Evolutionary conservation across 2,888 invertebrate genomes (phyloP).

Genomic region (Allacma fusca): DNA sequence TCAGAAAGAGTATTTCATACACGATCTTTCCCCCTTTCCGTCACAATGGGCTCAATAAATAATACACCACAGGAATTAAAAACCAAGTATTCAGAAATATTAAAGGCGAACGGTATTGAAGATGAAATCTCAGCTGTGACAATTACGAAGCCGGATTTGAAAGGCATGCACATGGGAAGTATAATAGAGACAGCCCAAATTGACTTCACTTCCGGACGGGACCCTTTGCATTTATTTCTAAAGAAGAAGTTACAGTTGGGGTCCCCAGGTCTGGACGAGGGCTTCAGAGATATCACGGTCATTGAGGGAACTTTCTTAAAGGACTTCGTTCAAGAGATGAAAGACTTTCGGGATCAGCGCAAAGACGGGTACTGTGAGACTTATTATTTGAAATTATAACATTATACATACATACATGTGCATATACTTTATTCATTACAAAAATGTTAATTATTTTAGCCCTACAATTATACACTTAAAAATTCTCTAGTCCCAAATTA

Average conservation of each 20-base stretch:
- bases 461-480: not conserved
- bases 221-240: constrained; percentile 6
- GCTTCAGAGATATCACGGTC: not conserved
- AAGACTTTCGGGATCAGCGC: not conserved
- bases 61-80: not conserved
- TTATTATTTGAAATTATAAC: not conserved
- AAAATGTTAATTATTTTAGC: too few species aligned
- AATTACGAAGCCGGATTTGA: constrained; percentile 22
- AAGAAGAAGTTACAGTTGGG: not conserved
- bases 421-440: too few species aligned
- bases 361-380: not conserved
- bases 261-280: not conserved
- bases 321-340: too few species aligned
- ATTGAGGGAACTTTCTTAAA: not conserved
- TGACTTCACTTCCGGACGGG: not conserved
- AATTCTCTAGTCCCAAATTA: not conserved
- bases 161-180: constrained; percentile 32
- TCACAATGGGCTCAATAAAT: too few species aligned
- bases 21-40: too few species aligned
- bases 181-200: not conserved
- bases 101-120: constrained; percentile 38
- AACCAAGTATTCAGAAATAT: constrained; percentile 17
- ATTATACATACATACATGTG: too few species aligned
- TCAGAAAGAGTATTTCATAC: too few species aligned
- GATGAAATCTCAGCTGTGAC: constrained; percentile 40